Evolutionary conservation across 2,797 vertebrate species (phyloP), one percentile per base, ranked within the genome.

Genomic region (Threskiornis aethiopicus): DNA sequence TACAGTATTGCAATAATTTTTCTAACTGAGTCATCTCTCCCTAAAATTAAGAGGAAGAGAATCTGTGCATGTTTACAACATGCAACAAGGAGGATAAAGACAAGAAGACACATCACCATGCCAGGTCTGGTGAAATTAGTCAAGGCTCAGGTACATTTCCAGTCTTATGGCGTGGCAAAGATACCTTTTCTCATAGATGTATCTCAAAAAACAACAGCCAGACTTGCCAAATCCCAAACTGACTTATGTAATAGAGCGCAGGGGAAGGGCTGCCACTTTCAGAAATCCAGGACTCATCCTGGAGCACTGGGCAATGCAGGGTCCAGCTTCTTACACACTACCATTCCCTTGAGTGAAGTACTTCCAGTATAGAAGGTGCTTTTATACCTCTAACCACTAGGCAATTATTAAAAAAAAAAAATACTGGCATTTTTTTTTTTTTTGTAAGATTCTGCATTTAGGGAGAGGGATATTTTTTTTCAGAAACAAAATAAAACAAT

Each of bases 321-420:
- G 8, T 35, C 20, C 0, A 0, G 41, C 8, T 9, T 58, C 28
- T 64, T 54, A 49, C 11, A 35, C 12, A 6, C 13, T 44, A 5
- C 10, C 20, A 8, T 75, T 51, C 5, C 10, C 18, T 25, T 52
- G 44, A 69, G 35, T 41, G 19, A 83, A 67, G 61, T 16, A 33
- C 13, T 14, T 77, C 37, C 29, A 42, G 41, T 42, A 29, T 16
- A 64, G 33, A 19, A 57, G 29, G 35, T 64, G 13, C 10, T 52
- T 8, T 61, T 71, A 49, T 16, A 31, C 17, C 16, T 81, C 37
- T 61, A 28, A 89, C 37, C 10, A 17, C 12, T 14, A 66, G 33
- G 20, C 14, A 73, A 11, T 41, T 90, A 41, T 35, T 12, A 16
- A 64, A 39, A 16, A 18, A 18, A 64, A 16, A 24, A 16, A 16